Conservation (phyloP, 2,797 vertebrate species). For the Sternotherus odoratus region DNA sequence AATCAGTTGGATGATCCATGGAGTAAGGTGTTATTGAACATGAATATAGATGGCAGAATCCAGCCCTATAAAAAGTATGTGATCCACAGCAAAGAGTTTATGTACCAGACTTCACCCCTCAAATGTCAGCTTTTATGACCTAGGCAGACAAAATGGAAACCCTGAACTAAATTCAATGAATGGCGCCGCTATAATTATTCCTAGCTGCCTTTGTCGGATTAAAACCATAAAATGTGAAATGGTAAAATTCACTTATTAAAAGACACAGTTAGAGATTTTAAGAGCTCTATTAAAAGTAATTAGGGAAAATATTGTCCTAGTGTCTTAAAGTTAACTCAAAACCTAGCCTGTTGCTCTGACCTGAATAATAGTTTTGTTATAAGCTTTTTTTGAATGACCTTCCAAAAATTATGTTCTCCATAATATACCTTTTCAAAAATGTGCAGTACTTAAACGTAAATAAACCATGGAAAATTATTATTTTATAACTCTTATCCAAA, state of each 20-base stretch:
- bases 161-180: neutral
- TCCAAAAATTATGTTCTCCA: constrained; percentile 1
- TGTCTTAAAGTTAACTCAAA: constrained; percentile 15
- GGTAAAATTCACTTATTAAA: constrained; percentile 10
- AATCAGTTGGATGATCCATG: neutral
- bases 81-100: neutral
- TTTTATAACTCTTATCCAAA: neutral
- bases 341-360: neutral
- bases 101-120: neutral
- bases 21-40: neutral
- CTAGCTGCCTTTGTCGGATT: constrained; percentile 12
- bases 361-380: constrained; percentile 9
- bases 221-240: constrained; percentile 6
- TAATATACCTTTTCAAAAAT: neutral
- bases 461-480: neutral
- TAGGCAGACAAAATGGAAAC: constrained; percentile 6
- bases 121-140: neutral
- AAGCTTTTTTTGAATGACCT: neutral
- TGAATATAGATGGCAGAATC: neutral
- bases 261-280: constrained; percentile 3
- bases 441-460: neutral
- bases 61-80: neutral
- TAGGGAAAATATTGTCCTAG: neutral
- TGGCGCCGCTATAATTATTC: neutral
- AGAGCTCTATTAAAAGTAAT: constrained; percentile 23